Percentiles rank a stretch among this genome's conserved stretches.
Evolutionary conservation across 2,888 invertebrate genomes (phyloP).

Genomic region (Ophion ellenae): DNA sequence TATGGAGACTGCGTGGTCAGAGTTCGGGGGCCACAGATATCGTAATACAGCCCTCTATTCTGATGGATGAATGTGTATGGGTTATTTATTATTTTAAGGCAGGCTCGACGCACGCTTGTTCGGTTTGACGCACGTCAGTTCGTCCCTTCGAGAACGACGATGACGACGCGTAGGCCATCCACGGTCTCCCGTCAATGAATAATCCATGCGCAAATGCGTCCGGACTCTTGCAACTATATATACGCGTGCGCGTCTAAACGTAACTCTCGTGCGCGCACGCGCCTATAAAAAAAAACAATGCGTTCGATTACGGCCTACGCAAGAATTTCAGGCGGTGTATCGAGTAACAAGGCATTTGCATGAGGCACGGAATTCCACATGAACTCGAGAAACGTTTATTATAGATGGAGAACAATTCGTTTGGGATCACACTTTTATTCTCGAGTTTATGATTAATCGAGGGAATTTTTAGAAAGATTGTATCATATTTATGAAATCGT

Average conservation of each 20-base stretch:
- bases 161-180: conserved; percentile 26
- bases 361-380: conserved; percentile 63
- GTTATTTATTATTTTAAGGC: conserved; percentile 55
- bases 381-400: conserved; percentile 49
- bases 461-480: not conserved
- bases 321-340: conserved; percentile 77
- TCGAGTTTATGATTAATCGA: not conserved
- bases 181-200: conserved; percentile 72
- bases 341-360: conserved; percentile 78
- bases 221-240: conserved; percentile 34
- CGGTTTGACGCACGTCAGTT: conserved; percentile 63
- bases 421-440: not conserved
- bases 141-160: conserved; percentile 57
- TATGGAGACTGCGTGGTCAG: too few relatives aligned
- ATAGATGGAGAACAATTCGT: not conserved
- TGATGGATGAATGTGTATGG: not conserved
- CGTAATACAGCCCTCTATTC: too few relatives aligned
- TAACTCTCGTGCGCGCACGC: not conserved
- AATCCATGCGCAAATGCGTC: conserved; percentile 76
- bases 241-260: conserved; percentile 34
- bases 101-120: conserved; percentile 44
- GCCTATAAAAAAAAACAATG: conserved; percentile 69
- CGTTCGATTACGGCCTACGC: conserved; percentile 65
- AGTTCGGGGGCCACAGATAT: too few relatives aligned
- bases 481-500: not conserved